Percentiles rank a stretch among this genome's conserved stretches.
Conservation (phyloP, 2,888 invertebrate species). For the Tinea semifulvella region DNA sequence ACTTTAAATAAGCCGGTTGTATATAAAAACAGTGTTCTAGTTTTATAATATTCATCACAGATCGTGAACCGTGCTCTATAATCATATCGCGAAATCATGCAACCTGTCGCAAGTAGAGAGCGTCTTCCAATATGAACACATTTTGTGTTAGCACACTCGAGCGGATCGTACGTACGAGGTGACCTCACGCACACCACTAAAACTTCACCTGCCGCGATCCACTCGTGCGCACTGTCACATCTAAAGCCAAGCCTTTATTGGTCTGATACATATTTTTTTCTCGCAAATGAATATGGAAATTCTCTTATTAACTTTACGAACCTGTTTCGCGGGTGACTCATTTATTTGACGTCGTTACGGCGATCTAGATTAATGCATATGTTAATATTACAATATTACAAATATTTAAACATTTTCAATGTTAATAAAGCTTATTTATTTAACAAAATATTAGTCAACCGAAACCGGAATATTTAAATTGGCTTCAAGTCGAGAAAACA, state of each 20-base stretch:
- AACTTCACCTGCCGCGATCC: slow-evolving; percentile 49
- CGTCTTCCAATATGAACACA: slow-evolving; percentile 8
- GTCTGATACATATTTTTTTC: not conserved
- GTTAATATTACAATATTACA: slow-evolving; percentile 3
- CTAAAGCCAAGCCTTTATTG: slow-evolving; percentile 24
- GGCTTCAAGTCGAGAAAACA: not conserved
- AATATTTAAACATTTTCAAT: slow-evolving; percentile 4
- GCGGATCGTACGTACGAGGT: slow-evolving; percentile 28
- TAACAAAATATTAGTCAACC: slow-evolving; percentile 8
- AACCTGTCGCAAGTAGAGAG: slow-evolving; percentile 14
- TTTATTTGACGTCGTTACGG: not conserved
- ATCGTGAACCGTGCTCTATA: slow-evolving; percentile 9
- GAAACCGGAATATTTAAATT: slow-evolving; percentile 10
- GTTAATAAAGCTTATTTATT: slow-evolving; percentile 6
- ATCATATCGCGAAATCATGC: slow-evolving; percentile 16
- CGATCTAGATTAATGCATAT: slow-evolving; percentile 4
- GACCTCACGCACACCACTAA: slow-evolving; percentile 54
- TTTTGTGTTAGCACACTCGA: slow-evolving; percentile 25
- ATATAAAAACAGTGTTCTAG: slow-evolving; percentile 3
- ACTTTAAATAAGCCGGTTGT: not conserved
- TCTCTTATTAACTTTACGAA: not conserved
- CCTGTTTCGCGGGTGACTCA: not conserved
- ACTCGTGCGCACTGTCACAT: slow-evolving; percentile 60
- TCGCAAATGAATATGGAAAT: slow-evolving; percentile 1
- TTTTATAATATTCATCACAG: slow-evolving; percentile 1